Evolutionary conservation across 1,140 invertebrate genomes (phyloP).

Genomic region (Drosophila serrata): DNA sequence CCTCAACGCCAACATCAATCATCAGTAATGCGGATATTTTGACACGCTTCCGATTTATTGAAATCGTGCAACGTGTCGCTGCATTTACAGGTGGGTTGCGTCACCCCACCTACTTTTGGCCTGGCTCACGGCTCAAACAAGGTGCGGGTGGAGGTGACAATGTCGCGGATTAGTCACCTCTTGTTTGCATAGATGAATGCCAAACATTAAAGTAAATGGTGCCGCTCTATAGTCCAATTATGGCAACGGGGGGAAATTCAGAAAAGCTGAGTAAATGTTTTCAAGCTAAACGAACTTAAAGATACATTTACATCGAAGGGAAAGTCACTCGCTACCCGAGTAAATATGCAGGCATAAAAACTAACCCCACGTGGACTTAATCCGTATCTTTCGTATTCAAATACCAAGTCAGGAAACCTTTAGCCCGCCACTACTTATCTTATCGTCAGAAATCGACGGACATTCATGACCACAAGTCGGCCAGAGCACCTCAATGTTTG

Average conservation of each 20-base stretch:
- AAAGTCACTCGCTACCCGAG: neutral
- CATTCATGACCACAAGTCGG: conserved; percentile 15
- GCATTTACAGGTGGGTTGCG: conserved; percentile 38
- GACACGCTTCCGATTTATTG: conserved; percentile 69
- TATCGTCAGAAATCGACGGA: conserved; percentile 4
- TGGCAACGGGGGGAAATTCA: neutral
- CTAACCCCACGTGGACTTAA: neutral
- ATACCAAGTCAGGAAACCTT: neutral
- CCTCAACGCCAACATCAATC: conserved; percentile 47
- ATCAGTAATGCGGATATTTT: conserved; percentile 30
- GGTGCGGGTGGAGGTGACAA: conserved; percentile 31
- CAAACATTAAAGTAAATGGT: conserved; percentile 38
- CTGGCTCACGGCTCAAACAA: conserved; percentile 1
- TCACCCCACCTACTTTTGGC: conserved; percentile 18
- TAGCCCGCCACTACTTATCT: conserved; percentile 13
- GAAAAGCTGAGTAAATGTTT: conserved; percentile 51
- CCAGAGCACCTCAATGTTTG: conserved; percentile 28
- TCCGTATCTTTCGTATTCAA: neutral
- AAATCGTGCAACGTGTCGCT: conserved; percentile 48
- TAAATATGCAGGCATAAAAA: neutral
- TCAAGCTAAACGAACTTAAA: conserved; percentile 1
- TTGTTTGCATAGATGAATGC: conserved; percentile 12
- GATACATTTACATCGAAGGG: neutral
- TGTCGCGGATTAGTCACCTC: conserved; percentile 44
- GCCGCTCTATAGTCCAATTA: conserved; percentile 5